Conservation (phyloP, 2,888 invertebrate species). For the Ectemnius continuus region DNA sequence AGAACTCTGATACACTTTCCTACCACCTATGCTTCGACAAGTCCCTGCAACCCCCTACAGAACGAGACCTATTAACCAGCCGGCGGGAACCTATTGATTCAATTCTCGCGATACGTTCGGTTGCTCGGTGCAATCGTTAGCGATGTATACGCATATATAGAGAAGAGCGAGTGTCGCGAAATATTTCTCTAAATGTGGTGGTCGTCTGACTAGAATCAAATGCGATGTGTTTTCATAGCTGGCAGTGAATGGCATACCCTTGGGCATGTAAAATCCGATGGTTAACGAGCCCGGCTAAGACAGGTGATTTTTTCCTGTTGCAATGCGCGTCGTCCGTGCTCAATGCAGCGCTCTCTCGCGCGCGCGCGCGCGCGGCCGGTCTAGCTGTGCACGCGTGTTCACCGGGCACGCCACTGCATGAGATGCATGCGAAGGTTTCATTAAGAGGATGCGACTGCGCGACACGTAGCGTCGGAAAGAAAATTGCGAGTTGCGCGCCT, state of each 20-base stretch:
- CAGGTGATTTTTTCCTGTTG: slow-evolving; percentile 6
- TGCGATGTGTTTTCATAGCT: slow-evolving; percentile 7
- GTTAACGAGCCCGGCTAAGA: slow-evolving; percentile 11
- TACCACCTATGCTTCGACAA: too few species aligned
- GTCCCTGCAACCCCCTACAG: too few species aligned
- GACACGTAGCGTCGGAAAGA: slow-evolving; percentile 59
- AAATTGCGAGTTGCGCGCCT: slow-evolving; percentile 64
- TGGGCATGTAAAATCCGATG: not conserved
- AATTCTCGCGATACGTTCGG: too few species aligned
- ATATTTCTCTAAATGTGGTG: too few species aligned
- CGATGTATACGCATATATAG: too few species aligned
- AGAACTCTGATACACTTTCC: too few species aligned
- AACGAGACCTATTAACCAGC: too few species aligned
- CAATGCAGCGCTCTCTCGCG: slow-evolving; percentile 8
- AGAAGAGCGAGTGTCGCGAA: too few species aligned
- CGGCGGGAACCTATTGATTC: too few species aligned
- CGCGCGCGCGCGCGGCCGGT: slow-evolving; percentile 17
- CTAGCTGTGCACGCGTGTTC: too few species aligned
- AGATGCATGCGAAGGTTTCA: slow-evolving; percentile 53
- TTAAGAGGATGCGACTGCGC: slow-evolving; percentile 47
- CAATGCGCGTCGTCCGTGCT: slow-evolving; percentile 19
- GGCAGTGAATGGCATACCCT: not conserved
- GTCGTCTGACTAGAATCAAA: too few species aligned
- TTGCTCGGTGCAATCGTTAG: too few species aligned
- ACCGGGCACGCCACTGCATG: slow-evolving; percentile 20